Conservation (phyloP, 1,140 invertebrate species). For the Sitophilus oryzae region DNA sequence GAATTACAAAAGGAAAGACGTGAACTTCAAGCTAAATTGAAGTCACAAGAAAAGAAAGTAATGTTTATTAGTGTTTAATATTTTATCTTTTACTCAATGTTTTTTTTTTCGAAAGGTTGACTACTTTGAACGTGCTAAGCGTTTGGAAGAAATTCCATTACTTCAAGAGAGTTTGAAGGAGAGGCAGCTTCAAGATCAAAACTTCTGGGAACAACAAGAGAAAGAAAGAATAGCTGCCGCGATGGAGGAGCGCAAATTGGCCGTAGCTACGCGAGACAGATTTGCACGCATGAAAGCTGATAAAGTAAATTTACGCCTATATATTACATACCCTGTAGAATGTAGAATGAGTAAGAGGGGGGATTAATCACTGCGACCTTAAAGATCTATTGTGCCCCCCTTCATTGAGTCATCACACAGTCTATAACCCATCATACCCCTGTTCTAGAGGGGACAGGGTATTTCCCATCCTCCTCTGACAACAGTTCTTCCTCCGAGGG, state of each 20-base stretch:
- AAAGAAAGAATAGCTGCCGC: constrained; percentile 77
- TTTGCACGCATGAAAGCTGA: constrained; percentile 76
- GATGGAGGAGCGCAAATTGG: constrained; percentile 78
- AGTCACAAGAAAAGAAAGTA: constrained; percentile 81
- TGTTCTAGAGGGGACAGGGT: too few relatives aligned
- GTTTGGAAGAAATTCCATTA: constrained; percentile 88
- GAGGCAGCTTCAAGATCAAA: constrained; percentile 67
- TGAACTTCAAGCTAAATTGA: constrained; percentile 80
- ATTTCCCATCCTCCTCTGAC: too few relatives aligned
- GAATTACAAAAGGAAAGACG: constrained; percentile 80
- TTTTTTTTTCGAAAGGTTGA: constrained; percentile 62
- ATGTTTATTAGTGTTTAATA: not conserved
- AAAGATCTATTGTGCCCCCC: too few relatives aligned
- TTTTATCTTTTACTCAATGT: not conserved
- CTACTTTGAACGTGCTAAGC: constrained; percentile 89
- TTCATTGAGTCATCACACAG: too few relatives aligned
- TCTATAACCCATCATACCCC: too few relatives aligned
- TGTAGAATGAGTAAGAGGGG: too few relatives aligned
- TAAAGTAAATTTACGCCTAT: constrained; percentile 40
- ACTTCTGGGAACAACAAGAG: constrained; percentile 90
- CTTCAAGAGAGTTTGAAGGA: constrained; percentile 80
- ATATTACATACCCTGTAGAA: too few relatives aligned
- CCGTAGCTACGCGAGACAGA: constrained; percentile 73
- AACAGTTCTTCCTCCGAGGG: too few relatives aligned
- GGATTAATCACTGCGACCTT: too few relatives aligned